These are phyloP conservation scores for Uropetala carovei DNA, from an alignment of 2,888 invertebrate species.

Conservation along the genomic window DNA sequence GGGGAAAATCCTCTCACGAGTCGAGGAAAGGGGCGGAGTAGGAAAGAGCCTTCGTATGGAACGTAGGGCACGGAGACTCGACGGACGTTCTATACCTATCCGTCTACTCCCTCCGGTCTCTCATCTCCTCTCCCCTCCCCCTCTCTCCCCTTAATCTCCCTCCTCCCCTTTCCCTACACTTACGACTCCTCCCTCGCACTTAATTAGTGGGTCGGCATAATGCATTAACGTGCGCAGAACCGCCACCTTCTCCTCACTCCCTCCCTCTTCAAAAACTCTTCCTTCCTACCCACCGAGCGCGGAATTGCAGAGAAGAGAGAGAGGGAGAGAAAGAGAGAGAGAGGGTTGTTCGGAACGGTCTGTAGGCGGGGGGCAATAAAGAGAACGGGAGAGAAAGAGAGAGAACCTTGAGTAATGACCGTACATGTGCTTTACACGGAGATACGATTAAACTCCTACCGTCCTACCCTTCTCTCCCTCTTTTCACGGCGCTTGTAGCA, in stretches of 20 bases:
- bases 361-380: not conserved
- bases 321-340: not conserved
- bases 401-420: conserved; percentile 14
- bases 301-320: not conserved
- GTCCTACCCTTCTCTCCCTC: not conserved
- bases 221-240: conserved; percentile 19
- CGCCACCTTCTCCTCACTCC: not conserved
- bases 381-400: not conserved
- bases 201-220: conserved; percentile 35
- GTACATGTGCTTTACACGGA: conserved; percentile 41
- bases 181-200: conserved; percentile 15
- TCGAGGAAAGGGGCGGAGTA: not conserved
- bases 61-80: not conserved
- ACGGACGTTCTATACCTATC: not conserved
- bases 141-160: not conserved
- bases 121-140: not conserved
- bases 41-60: not conserved
- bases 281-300: not conserved
- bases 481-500: not conserved
- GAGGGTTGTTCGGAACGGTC: not conserved
- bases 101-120: too few species aligned
- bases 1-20: not conserved
- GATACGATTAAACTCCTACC: not conserved
- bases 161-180: not conserved
- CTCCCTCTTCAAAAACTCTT: not conserved